A percentile compares a stretch with the other conserved stretches of the same genome.
These are phyloP conservation scores for Julus scandinavius DNA, from an alignment of 2,888 invertebrate genomes.

Conservation along the genomic window DNA sequence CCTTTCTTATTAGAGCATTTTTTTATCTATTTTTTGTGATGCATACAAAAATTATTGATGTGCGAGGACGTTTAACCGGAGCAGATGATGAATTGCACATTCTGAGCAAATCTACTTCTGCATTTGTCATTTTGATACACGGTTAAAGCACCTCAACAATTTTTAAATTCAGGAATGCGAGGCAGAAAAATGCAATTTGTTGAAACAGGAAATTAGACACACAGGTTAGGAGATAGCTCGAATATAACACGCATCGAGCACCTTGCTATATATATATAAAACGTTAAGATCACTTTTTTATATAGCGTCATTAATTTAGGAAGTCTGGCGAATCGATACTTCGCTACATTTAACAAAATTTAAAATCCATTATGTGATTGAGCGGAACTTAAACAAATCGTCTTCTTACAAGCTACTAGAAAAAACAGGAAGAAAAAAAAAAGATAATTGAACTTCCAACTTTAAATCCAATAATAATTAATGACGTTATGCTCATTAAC, in stretches of 20 bases:
- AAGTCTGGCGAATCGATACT: not conserved
- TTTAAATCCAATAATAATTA: not conserved
- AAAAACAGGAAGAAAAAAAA: not conserved
- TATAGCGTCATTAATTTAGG: not conserved
- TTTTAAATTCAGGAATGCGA: constrained; percentile 16
- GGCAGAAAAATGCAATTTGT: constrained; percentile 41
- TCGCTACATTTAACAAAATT: constrained; percentile 45
- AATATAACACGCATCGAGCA: constrained; percentile 39
- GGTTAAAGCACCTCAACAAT: not conserved
- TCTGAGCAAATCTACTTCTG: constrained; percentile 18
- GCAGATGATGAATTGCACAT: constrained; percentile 34
- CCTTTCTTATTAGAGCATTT: not conserved
- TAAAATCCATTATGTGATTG: constrained; percentile 38
- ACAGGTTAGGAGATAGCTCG: constrained; percentile 21
- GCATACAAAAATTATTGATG: constrained; percentile 29
- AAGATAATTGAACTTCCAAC: not conserved
- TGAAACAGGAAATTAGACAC: constrained; percentile 38
- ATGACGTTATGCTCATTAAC: not conserved
- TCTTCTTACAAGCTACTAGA: not conserved
- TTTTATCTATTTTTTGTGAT: not conserved
- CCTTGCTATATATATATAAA: not conserved
- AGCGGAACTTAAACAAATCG: constrained; percentile 24
- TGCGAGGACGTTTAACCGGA: not conserved
- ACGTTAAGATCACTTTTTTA: not conserved
- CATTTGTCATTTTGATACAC: constrained; percentile 16